Conservation (phyloP, 2,797 vertebrate genomes). For the Anomalospiza imberbis region DNA sequence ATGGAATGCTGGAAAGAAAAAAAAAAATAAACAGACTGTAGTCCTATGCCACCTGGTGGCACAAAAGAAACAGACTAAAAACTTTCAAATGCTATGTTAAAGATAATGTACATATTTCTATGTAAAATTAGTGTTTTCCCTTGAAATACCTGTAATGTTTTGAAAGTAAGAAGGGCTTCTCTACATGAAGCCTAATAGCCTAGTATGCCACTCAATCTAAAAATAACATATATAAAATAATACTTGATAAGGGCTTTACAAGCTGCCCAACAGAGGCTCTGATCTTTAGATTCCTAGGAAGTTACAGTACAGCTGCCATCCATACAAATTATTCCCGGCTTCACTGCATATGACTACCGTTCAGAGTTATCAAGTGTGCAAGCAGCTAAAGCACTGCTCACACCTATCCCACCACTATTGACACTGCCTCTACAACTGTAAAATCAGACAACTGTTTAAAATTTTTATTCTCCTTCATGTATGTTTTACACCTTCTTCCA, state of each 20-base stretch:
- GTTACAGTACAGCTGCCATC: background rate
- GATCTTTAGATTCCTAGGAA: background rate
- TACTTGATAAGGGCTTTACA: background rate
- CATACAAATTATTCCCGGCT: background rate
- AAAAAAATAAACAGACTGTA: background rate
- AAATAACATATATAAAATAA: background rate
- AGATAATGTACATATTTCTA: background rate
- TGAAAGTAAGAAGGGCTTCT: background rate
- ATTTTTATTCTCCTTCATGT: background rate
- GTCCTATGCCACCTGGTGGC: slow-evolving; percentile 51
- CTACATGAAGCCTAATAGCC: background rate
- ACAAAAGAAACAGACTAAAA: background rate
- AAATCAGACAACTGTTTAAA: background rate
- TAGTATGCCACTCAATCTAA: background rate
- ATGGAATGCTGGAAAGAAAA: background rate
- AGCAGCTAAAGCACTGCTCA: background rate
- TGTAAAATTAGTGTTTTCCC: background rate
- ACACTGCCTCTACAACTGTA: background rate
- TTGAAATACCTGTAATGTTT: background rate
- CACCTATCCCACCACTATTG: background rate
- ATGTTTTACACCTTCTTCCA: background rate
- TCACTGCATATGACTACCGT: background rate
- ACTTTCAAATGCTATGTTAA: background rate
- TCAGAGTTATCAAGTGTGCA: background rate
- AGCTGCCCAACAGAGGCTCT: background rate